A percentile compares a stretch with the other conserved stretches of the same genome.
These are phyloP conservation scores for Tyto alba DNA, from an alignment of 2,113 vertebrate species.

Conservation along the genomic window DNA sequence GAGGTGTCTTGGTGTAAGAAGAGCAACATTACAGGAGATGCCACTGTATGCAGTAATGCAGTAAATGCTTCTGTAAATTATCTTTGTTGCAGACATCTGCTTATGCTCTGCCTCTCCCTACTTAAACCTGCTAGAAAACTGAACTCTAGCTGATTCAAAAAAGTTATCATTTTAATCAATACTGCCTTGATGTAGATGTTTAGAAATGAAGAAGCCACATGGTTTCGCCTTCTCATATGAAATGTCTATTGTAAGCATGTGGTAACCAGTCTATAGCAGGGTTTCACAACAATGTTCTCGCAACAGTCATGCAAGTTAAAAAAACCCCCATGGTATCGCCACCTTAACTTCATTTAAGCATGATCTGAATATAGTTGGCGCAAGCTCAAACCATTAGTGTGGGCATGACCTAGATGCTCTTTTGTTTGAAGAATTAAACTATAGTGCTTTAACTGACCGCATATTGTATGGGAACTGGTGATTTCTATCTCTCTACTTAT, in stretches of 20 bases:
- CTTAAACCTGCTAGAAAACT: background rate
- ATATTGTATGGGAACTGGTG: background rate
- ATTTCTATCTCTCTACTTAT: background rate
- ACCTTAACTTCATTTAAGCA: background rate
- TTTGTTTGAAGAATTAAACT: background rate
- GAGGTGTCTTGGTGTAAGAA: background rate
- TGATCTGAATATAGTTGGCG: background rate
- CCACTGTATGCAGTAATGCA: background rate
- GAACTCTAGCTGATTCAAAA: background rate
- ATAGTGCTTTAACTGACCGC: background rate
- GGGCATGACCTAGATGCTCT: background rate
- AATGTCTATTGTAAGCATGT: background rate
- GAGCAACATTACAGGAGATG: background rate
- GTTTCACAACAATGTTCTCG: background rate
- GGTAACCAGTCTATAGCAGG: background rate
- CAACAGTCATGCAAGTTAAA: background rate
- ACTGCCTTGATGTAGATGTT: background rate
- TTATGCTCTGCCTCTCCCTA: background rate
- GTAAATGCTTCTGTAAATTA: background rate
- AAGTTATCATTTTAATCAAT: background rate
- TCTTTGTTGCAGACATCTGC: background rate
- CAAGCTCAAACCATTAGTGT: background rate
- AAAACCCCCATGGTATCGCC: background rate
- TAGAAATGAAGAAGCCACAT: background rate
- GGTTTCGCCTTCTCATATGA: background rate